These are phyloP conservation scores for Chaetorhynchus papuensis DNA, from an alignment of 2,113 vertebrate species.

Conservation along the genomic window DNA sequence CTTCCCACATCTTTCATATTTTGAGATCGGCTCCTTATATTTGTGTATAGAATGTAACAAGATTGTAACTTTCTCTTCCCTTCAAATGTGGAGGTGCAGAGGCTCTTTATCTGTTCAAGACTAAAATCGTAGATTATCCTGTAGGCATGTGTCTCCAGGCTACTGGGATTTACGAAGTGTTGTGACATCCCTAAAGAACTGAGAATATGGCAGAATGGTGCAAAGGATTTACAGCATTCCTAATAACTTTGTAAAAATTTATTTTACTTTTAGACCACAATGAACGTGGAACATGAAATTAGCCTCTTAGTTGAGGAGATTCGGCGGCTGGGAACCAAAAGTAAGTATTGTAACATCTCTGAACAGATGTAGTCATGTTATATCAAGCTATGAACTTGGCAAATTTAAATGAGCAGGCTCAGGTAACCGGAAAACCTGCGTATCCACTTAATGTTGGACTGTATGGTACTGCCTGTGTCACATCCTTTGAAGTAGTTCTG, in stretches of 20 bases:
- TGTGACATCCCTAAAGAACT: neutral
- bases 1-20: neutral
- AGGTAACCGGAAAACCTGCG: neutral
- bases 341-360: slow-evolving; percentile 71
- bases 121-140: neutral
- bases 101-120: neutral
- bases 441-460: neutral
- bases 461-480: neutral
- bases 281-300: slow-evolving; percentile 91
- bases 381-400: neutral
- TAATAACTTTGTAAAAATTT: neutral
- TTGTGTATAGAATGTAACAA: neutral
- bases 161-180: neutral
- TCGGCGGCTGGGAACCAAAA: slow-evolving; percentile 85
- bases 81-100: neutral
- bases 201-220: accelerated
- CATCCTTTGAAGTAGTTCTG: neutral
- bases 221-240: neutral
- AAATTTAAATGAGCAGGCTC: neutral
- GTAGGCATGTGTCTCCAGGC: neutral
- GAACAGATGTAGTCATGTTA: neutral
- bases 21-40: neutral
- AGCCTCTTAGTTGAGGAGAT: slow-evolving; percentile 87
- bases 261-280: slow-evolving; percentile 67
- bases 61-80: neutral